A percentile compares a stretch with the other conserved stretches of the same genome.
These are phyloP conservation scores for Nematopogon swammerdamellus DNA, from an alignment of 2,888 invertebrate genomes.

Conservation along the genomic window DNA sequence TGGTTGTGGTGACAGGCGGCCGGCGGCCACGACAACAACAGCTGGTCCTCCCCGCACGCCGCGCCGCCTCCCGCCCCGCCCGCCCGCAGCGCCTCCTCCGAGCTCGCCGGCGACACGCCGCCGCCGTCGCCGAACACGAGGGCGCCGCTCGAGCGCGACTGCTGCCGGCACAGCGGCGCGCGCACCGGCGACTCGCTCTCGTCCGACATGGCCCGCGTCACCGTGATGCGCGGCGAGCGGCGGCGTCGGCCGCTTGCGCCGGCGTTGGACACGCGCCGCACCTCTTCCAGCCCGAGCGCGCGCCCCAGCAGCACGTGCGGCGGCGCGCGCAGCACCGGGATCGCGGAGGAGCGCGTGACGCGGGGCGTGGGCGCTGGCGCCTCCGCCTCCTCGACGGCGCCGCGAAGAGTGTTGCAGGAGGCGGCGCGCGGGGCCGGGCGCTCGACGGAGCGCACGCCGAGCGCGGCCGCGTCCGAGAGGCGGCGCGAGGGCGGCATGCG, in stretches of 20 bases:
- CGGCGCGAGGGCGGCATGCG: slow-evolving; percentile 41
- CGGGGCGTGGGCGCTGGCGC: slow-evolving; percentile 9
- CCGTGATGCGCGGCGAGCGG: slow-evolving; percentile 66
- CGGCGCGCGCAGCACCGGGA: slow-evolving; percentile 49
- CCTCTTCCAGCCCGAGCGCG: slow-evolving; percentile 53
- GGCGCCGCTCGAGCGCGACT: slow-evolving; percentile 49
- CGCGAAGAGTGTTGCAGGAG: slow-evolving; percentile 68
- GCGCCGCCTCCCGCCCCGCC: slow-evolving; percentile 30
- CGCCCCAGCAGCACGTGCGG: slow-evolving; percentile 61
- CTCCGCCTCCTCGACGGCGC: slow-evolving; percentile 51
- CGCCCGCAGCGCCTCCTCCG: slow-evolving; percentile 21
- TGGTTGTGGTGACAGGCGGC: slow-evolving; percentile 16
- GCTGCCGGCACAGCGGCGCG: slow-evolving; percentile 43
- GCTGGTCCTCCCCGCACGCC: slow-evolving; percentile 33
- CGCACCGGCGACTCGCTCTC: slow-evolving; percentile 62
- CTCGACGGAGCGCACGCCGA: slow-evolving; percentile 37
- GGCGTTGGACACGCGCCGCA: slow-evolving; percentile 19
- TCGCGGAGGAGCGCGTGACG: slow-evolving; percentile 35
- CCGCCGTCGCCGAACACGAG: slow-evolving; percentile 39
- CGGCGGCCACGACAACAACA: slow-evolving; percentile 55
- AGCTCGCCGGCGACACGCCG: slow-evolving; percentile 42
- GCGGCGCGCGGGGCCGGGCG: slow-evolving; percentile 58
- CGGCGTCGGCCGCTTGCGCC: slow-evolving; percentile 27
- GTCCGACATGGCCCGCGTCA: slow-evolving; percentile 70
- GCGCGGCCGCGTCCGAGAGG: slow-evolving; percentile 42